phyloP scores from a whole-genome alignment of 2,888 invertebrate genomes.

The Xestobium rufovillosum region DNA sequence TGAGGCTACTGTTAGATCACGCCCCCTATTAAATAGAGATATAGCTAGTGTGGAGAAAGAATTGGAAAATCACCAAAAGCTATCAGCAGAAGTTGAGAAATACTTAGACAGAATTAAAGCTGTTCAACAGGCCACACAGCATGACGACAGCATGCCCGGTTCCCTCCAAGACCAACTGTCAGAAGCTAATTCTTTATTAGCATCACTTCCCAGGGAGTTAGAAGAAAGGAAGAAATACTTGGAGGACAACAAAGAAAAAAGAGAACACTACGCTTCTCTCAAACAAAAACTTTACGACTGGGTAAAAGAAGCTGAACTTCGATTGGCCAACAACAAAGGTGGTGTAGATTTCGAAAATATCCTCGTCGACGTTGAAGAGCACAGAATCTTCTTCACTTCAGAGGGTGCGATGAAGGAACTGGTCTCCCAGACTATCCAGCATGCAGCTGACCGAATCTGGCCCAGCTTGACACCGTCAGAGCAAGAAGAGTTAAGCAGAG shows the following conservation, averaged over 20 bases:
- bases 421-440: slow-evolving; percentile 73
- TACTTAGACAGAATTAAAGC: slow-evolving; percentile 61
- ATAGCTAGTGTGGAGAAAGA: slow-evolving; percentile 74
- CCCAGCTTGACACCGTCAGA: slow-evolving; percentile 73
- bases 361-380: slow-evolving; percentile 73
- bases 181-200: slow-evolving; percentile 70
- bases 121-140: slow-evolving; percentile 62
- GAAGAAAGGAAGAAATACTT: slow-evolving; percentile 75
- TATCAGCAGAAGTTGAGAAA: slow-evolving; percentile 61
- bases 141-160: slow-evolving; percentile 73
- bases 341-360: slow-evolving; percentile 87
- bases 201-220: slow-evolving; percentile 72
- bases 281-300: slow-evolving; percentile 74
- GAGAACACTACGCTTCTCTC: slow-evolving; percentile 68
- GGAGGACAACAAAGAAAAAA: slow-evolving; percentile 65
- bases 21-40: slow-evolving; percentile 73
- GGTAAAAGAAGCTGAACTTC: slow-evolving; percentile 75
- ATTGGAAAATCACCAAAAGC: slow-evolving; percentile 64
- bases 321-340: slow-evolving; percentile 68
- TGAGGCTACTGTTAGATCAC: slow-evolving; percentile 72
- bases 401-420: slow-evolving; percentile 71
- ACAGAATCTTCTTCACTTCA: slow-evolving; percentile 77
- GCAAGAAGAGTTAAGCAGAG: slow-evolving; percentile 75
- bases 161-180: slow-evolving; percentile 76
- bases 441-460: slow-evolving; percentile 82